Evolutionary conservation across 2,113 vertebrate genomes (phyloP).

Genomic region (Amia ocellicauda): DNA sequence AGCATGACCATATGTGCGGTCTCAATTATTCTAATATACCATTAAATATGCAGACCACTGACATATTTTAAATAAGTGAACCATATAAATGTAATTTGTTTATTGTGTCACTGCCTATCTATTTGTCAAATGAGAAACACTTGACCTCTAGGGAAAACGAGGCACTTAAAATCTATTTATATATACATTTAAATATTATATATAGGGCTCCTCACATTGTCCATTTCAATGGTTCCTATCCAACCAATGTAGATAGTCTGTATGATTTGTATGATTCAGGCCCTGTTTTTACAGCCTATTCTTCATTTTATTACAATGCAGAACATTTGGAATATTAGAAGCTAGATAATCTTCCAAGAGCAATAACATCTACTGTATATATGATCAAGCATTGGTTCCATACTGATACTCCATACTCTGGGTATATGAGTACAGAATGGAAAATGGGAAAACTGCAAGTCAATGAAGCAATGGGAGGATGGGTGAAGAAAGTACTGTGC

Average conservation of each 20-base stretch:
- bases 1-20: conserved; percentile 37
- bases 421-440: neutral
- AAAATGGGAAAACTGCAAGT: too few relatives aligned
- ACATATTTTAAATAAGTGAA: conserved; percentile 47
- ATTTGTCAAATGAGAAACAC: conserved; percentile 36
- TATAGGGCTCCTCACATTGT: neutral
- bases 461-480: neutral
- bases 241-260: neutral
- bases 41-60: conserved; percentile 23
- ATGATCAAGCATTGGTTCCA: conserved; percentile 9
- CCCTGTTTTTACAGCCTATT: too few relatives aligned
- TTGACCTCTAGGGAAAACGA: conserved; percentile 46
- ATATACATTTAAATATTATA: conserved; percentile 17
- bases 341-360: conserved; percentile 41
- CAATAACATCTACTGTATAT: conserved; percentile 29
- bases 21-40: conserved; percentile 25
- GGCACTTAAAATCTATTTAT: conserved; percentile 2
- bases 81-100: conserved; percentile 47
- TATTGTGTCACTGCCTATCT: conserved; percentile 36
- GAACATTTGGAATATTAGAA: conserved; percentile 46
- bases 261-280: too few relatives aligned
- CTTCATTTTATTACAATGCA: conserved; percentile 47
- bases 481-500: neutral
- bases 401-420: neutral
- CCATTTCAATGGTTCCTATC: conserved; percentile 1